phyloP scores from a whole-genome alignment of 1,140 invertebrate species.

The Theocolax elegans region DNA sequence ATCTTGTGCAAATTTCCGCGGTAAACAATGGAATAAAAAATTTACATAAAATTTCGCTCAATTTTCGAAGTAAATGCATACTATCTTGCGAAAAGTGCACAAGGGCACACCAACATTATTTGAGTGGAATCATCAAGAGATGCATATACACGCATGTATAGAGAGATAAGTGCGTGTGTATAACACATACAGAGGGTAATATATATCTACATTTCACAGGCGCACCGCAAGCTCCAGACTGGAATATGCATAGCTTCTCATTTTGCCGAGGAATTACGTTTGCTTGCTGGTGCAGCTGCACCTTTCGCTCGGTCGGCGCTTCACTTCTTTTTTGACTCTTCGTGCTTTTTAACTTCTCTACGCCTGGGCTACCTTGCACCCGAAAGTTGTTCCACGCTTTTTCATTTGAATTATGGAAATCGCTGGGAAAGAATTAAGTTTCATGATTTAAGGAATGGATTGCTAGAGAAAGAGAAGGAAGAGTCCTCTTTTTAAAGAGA shows the following conservation, averaged over 20 bases:
- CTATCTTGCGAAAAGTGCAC: too few relatives aligned
- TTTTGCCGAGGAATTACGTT: slow-evolving; percentile 16
- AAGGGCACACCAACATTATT: too few relatives aligned
- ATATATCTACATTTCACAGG: background rate
- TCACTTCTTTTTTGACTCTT: slow-evolving; percentile 3
- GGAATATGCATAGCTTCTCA: slow-evolving; percentile 24
- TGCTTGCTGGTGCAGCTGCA: slow-evolving; percentile 1
- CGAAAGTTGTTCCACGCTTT: slow-evolving; percentile 14
- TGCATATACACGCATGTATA: background rate
- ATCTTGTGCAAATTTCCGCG: too few relatives aligned
- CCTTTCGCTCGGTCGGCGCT: background rate
- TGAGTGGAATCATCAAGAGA: too few relatives aligned
- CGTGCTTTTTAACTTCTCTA: slow-evolving; percentile 15
- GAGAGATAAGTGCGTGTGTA: too few relatives aligned
- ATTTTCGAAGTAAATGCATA: too few relatives aligned
- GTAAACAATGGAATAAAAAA: too few relatives aligned
- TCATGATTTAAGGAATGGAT: slow-evolving; percentile 31
- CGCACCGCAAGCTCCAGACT: background rate
- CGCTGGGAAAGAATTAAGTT: slow-evolving; percentile 33
- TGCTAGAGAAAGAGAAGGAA: background rate
- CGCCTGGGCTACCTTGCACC: slow-evolving; percentile 5
- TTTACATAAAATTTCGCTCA: too few relatives aligned
- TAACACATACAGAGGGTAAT: too few relatives aligned
- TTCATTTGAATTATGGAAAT: slow-evolving; percentile 38
- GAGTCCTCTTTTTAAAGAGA: background rate